Evolutionary conservation across 2,113 vertebrate genomes (phyloP), one percentile per base, ranked within the genome.

Genomic region (Hemiprocne comata): DNA sequence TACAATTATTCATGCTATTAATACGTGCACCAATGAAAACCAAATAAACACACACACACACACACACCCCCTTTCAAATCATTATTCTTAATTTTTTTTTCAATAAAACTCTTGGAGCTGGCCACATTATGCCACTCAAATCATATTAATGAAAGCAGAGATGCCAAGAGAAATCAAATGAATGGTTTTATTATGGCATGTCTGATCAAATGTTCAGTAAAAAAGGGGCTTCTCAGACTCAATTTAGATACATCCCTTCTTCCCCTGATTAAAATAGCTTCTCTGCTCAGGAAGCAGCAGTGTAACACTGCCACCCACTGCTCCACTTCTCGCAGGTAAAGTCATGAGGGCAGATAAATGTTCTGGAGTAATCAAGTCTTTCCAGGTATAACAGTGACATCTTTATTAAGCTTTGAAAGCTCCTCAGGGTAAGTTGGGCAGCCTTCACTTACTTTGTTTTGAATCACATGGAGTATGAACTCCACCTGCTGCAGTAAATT

Each of bases 251-350:
- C 46, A 51, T 76, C 34, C 16, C 6, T 55, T 91, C 71, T 88
- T 69, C 36, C 9, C 17, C 5, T 73, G 29, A 40, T 64, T 57
- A 53, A 28, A 67, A 74, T 8, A 60, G 11, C 16, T 84, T 70
- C 51, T 53, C 54, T 85, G 25, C 48, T 78, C 58, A 42, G 66
- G 90, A 93, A 96, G 72, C 34, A 73, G 67, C 69, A 92, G 94
- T 0, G 31, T 91, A 96, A 97, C 69, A 96, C 88, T 94, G 95
- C 94, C 94, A 97, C 91, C 94, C 96, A 67, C 96, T 95, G 95
- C 95, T 51, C 28, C 7, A 0, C 74, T 94, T 71, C 50, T 66
- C 73, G 36, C 36, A 92, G 80, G 86, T 89, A 33, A 86, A 85
- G 24, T 17, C 69, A 51, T 25, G 34, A 94, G 57, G 65, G 82